Base-by-base conservation (phyloP, 2,888 invertebrate genomes). In the Ommatoiulus sabulosus region DNA sequence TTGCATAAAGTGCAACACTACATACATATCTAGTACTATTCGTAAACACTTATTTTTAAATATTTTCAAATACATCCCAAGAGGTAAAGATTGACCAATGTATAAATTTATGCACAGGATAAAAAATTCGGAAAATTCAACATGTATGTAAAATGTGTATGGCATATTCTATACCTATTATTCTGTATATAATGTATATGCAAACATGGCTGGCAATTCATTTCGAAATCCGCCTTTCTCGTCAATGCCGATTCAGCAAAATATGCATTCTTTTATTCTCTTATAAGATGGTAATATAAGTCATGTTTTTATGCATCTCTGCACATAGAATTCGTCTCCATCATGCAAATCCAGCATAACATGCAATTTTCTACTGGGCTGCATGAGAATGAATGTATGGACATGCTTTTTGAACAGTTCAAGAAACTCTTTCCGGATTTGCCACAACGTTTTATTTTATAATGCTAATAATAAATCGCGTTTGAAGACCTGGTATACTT, bases 191-290 rank as follows among this genome's bases (percentile, higher is more conserved):
- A n/a, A 57, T 63, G 20, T 35, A 1, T 35, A 35, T 35, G 20
- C n/a, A 20, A 63, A 63, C 63, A 63, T 63, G n/a, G 63, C 5
- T 63, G 63, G 20, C n/a, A 20, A 63, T n/a, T 63, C 63, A 63
- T 63, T 63, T 63, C 6, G 6, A 63, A 63, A 63, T 63, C 63
- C 63, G 63, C 63, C 63, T 63, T 7, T 63, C 63, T 63, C n/a
- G 63, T 63, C 63, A 63, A n/a, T 20, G 63, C 7, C 63, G 20
- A 63, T 63, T 63, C 63, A 63, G 20, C 20, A 63, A 63, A 63
- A 63, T 63, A 63, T 63, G n/a, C 63, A 63, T 63, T 63, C 63
- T 63, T 63, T 63, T 63, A 63, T 63, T 63, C 63, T 20, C 63
- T 20, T 52, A n/a, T 20, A 63, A 63, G 63, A 63, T 20, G 20